Conservation (phyloP, 37 sponge, comb jelly and placozoan genomes). For the Beroe ovata region DNA sequence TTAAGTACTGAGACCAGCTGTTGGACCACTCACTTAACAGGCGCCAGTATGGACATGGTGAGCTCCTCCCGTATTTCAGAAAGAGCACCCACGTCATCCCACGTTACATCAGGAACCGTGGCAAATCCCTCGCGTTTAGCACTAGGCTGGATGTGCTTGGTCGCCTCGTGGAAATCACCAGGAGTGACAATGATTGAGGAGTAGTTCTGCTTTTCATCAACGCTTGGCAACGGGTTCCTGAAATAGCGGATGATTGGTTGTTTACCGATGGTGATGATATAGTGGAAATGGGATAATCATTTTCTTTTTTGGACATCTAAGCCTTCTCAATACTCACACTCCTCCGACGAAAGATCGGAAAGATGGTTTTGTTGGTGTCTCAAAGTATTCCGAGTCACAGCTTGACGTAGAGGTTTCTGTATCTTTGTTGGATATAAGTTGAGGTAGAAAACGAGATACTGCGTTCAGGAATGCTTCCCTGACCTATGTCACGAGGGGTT, state of each 20-base stretch:
- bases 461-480: conserved; percentile 80
- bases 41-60: conserved; percentile 84
- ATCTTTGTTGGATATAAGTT: neutral
- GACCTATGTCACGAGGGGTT: too few relatives aligned
- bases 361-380: neutral
- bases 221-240: neutral
- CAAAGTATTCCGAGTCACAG: conserved; percentile 46
- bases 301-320: too few relatives aligned
- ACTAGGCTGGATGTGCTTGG: conserved; percentile 80
- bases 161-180: conserved; percentile 72
- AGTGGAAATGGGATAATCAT: too few relatives aligned
- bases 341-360: conserved; percentile 12
- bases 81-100: conserved; percentile 96
- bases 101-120: conserved; percentile 90
- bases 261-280: too few relatives aligned
- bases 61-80: conserved; percentile 84
- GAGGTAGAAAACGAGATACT: conserved; percentile 66
- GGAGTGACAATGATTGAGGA: conserved; percentile 13
- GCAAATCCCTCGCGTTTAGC: conserved; percentile 95
- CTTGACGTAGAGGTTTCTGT: conserved; percentile 10
- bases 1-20: too few relatives aligned
- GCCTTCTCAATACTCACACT: too few relatives aligned
- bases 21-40: conserved; percentile 60
- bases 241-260: too few relatives aligned
- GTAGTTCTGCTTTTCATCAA: conserved; percentile 3